phyloP scores from a whole-genome alignment of 1,140 invertebrate species.

The Rhizoglyphus robini region DNA sequence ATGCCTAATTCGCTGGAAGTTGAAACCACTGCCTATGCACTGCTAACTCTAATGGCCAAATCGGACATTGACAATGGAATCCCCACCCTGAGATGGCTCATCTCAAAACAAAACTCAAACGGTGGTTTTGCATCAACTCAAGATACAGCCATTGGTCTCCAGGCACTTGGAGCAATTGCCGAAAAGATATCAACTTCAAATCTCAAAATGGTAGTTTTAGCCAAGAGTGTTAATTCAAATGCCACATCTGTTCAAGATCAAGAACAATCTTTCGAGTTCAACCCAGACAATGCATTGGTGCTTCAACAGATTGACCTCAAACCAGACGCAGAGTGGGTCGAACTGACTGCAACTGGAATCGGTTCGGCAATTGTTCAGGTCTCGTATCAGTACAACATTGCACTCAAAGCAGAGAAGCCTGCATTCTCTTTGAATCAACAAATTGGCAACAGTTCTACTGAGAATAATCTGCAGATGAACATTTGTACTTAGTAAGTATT shows the following conservation, averaged over 20 bases:
- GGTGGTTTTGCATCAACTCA: conserved; percentile 63
- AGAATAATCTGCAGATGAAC: conserved; percentile 66
- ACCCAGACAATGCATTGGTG: conserved; percentile 51
- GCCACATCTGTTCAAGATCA: conserved; percentile 36
- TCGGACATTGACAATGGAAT: conserved; percentile 50
- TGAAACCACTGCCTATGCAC: conserved; percentile 72
- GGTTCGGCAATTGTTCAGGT: conserved; percentile 72
- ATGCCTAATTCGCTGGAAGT: conserved; percentile 59
- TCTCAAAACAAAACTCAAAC: conserved; percentile 58
- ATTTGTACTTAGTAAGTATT: conserved; percentile 50
- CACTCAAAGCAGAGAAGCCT: conserved; percentile 75
- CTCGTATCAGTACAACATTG: conserved; percentile 65
- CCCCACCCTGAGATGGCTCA: conserved; percentile 68
- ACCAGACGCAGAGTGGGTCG: conserved; percentile 35
- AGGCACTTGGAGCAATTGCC: conserved; percentile 54
- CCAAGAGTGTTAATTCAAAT: conserved; percentile 37
- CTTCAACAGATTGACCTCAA: conserved; percentile 52
- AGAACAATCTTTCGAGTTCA: conserved; percentile 11
- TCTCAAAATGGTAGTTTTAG: conserved; percentile 38
- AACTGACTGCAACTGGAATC: conserved; percentile 55
- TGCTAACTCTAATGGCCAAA: conserved; percentile 32
- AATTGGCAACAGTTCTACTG: conserved; percentile 66
- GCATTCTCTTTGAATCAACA: conserved; percentile 75
- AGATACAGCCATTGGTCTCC: conserved; percentile 56
- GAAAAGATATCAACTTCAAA: conserved; percentile 26